Evolutionary conservation across 2,113 vertebrate species (phyloP), one percentile per base, ranked within the genome.

Genomic region (Crotalus viridis): DNA sequence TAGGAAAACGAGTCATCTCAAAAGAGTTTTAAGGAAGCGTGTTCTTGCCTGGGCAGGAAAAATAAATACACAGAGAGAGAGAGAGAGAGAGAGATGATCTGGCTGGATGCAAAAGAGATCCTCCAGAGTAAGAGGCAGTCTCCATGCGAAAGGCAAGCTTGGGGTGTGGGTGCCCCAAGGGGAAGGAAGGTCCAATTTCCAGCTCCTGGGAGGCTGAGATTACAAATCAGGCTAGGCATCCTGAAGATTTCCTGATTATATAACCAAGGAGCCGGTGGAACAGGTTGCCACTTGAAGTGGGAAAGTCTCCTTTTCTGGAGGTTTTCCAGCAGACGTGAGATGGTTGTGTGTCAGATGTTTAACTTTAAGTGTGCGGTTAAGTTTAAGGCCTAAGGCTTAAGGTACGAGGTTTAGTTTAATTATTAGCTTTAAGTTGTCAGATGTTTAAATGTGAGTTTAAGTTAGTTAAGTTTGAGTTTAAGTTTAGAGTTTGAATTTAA

Each of bases 81-180:
- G 48, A 48, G 48, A 43, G 48, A 48, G 48, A 48, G 48, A 8
- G 7, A 46, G 46, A 46, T 5, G 5, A 1, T 8, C 69, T 33
- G n/a, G 33, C 28, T 69, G 15, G 74, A 33, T 4, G 13, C 19
- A 39, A 21, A 39, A 85, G 19, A 6, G 39, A 85, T 19, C 39
- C 19, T 69, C 10, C 28, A n/a, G 9, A 28, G n/a, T n/a, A 10
- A 69, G n/a, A 69, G 10, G 28, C 64, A 69, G 28, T n/a, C 46
- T 74, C n/a, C n/a, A 39, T 74, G 33, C n/a, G 6, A 81, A 81
- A 81, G 5, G 15, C 1, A 2, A 5, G 2, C 0, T 1, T 3
- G 69, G 64, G 69, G 69, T 33, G 64, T 33, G 69, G 64, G 10
- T 0, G n/a, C 15, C n/a, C 69, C 1, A 0, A 17, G 6, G n/a